A percentile compares a stretch with the other conserved stretches of the same genome.
Conservation (phyloP, 2,113 vertebrate genomes). For the Nothoprocta pentlandii region DNA sequence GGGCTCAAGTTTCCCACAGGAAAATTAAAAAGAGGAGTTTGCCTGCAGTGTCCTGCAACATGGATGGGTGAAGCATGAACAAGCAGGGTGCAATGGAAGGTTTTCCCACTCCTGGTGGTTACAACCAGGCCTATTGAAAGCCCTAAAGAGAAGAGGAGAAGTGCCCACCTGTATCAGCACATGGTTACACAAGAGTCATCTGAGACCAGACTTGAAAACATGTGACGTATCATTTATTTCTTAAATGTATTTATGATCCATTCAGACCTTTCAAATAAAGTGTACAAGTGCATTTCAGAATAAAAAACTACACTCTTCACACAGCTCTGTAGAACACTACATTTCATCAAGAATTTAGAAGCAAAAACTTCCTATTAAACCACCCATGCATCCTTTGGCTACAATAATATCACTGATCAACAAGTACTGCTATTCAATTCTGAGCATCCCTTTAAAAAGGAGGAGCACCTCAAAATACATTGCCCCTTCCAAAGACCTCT, state of each 20-base stretch:
- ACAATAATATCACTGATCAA: slow-evolving; percentile 69
- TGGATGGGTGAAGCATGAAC: slow-evolving; percentile 53
- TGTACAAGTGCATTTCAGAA: slow-evolving; percentile 73
- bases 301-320: slow-evolving; percentile 75
- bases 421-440: slow-evolving; percentile 60
- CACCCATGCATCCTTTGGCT: slow-evolving; percentile 68
- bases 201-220: slow-evolving; percentile 44
- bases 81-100: neutral
- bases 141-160: neutral
- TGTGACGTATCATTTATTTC: slow-evolving; percentile 62
- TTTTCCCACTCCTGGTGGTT: slow-evolving; percentile 44
- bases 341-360: slow-evolving; percentile 68
- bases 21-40: slow-evolving; percentile 80
- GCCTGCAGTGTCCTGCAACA: slow-evolving; percentile 71
- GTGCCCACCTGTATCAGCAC: neutral
- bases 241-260: slow-evolving; percentile 66
- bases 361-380: slow-evolving; percentile 67
- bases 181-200: neutral
- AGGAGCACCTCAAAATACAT: slow-evolving; percentile 36
- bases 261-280: slow-evolving; percentile 72
- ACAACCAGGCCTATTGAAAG: neutral
- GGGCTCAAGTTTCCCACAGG: slow-evolving; percentile 90
- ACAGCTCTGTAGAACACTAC: slow-evolving; percentile 68
- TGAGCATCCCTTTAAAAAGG: slow-evolving; percentile 55
- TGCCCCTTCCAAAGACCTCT: slow-evolving; percentile 52